Percentiles rank a stretch among this genome's conserved stretches.
Conservation (phyloP, 2,113 vertebrate genomes). For the Elaphurus davidianus region DNA sequence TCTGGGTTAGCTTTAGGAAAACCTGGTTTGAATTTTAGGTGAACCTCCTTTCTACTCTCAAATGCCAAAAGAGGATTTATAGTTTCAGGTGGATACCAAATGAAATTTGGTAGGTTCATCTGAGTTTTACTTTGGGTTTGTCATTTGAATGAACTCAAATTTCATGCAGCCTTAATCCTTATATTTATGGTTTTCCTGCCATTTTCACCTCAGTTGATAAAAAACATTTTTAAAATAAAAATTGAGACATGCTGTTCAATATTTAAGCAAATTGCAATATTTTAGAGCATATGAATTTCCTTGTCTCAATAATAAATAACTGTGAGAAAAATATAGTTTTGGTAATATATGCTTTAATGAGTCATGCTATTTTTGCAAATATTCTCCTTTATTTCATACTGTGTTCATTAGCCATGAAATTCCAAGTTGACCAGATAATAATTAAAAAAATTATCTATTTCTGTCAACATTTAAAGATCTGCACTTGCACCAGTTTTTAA, state of each 20-base stretch:
- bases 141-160: constrained; percentile 54
- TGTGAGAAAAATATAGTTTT: background rate
- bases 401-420: background rate
- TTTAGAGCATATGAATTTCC: background rate
- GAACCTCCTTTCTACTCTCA: background rate
- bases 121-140: constrained; percentile 10
- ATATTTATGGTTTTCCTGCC: constrained; percentile 47
- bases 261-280: background rate
- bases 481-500: background rate
- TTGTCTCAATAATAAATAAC: background rate
- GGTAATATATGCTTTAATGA: background rate
- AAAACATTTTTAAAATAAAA: background rate
- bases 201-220: constrained; percentile 44
- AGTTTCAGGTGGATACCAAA: constrained; percentile 36
- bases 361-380: background rate
- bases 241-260: background rate
- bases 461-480: background rate
- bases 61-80: constrained; percentile 24
- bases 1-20: constrained; percentile 8
- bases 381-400: background rate
- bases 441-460: constrained; percentile 43
- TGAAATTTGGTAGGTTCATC: constrained; percentile 31
- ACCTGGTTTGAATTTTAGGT: constrained; percentile 51
- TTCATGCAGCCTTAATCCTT: constrained; percentile 35
- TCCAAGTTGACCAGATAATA: background rate